Percentiles rank a stretch among this genome's conserved stretches.
Conservation (phyloP, 1,140 invertebrate species). For the Choristoneura fumiferana region DNA sequence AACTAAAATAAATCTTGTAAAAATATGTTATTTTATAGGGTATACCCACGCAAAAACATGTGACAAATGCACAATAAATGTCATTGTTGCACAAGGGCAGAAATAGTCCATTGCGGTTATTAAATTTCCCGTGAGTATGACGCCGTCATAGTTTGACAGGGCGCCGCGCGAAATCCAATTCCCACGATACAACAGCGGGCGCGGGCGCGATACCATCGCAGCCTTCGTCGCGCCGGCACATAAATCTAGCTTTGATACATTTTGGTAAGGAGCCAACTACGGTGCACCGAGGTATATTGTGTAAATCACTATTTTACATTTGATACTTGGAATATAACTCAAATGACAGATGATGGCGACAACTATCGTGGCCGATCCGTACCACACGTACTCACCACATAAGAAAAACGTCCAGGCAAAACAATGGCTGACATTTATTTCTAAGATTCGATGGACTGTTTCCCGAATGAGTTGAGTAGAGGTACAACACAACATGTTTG, state of each 20-base stretch:
- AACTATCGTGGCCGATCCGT: no score
- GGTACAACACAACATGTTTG: no score
- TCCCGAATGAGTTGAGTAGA: not conserved
- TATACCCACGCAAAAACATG: no score
- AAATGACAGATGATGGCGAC: no score
- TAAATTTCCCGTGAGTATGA: conserved; percentile 29
- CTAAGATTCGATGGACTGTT: conserved; percentile 24
- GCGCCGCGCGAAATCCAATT: conserved; percentile 45
- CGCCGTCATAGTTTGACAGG: conserved; percentile 35
- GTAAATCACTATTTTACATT: conserved; percentile 1
- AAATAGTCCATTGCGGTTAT: conserved; percentile 20
- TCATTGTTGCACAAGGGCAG: no score
- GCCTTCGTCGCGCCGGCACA: conserved; percentile 62
- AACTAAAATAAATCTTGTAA: no score
- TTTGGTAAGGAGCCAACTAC: conserved; percentile 71
- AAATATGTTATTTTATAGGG: no score
- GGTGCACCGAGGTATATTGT: conserved; percentile 28
- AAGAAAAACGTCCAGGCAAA: conserved; percentile 20
- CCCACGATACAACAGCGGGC: conserved; percentile 45
- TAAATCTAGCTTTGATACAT: conserved; percentile 76
- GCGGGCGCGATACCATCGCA: conserved; percentile 56
- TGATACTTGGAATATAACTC: no score
- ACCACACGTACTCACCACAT: no score
- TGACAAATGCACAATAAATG: no score
- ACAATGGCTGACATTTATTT: conserved; percentile 22